Base-by-base conservation (phyloP, 2,888 invertebrate species). In the Eubasilissa splendida region DNA sequence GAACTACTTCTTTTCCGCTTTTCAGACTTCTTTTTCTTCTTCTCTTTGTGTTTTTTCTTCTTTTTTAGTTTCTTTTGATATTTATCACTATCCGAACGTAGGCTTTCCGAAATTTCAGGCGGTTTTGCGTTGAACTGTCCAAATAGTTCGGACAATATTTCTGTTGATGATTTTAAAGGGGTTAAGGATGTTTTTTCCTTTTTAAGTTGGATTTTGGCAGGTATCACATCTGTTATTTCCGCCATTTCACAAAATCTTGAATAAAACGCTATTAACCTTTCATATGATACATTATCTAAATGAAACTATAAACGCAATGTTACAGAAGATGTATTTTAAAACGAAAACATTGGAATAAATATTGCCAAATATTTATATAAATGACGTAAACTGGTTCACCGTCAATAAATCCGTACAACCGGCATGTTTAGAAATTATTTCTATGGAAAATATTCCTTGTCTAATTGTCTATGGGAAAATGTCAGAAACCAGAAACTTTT, bases 91-190 rank as follows among this genome's bases (percentile, higher is more conserved):
- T 54, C 87, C 86, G 12, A 85, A 59, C 73, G 42, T 83, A 73
- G 86, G 86, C 56, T 86, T 77, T 87, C 87, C 83, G 88, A 87
- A 8, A 87, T 86, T 65, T 79, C 54, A 11, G 92, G 95, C 12
- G 94, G 94, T 84, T 92, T 93, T 2, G 94, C 94, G 87, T 95
- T 94, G 86, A 95, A 95, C 42, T 93, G 94, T 85, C 94, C 91
- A 86, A 96, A 96, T 0, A 96, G 89, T 88, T 96, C 96, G 0
- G 96, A 94, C 31, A 96, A 90, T 85, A 96, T 96, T 88, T 96
- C 96, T 86, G 92, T 93, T 0, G 95, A 95, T 8, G 94, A 93
- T 87, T 95, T 80, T 9, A 76, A 71, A 14, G 74, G 71, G 8
- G 66, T 70, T 50, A 53, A 66, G 58, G 77, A 50, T 14, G n/a